Percentiles rank a stretch among this genome's conserved stretches.
Evolutionary conservation across 2,888 invertebrate genomes (phyloP).

Genomic region (Aspidiotus destructor): DNA sequence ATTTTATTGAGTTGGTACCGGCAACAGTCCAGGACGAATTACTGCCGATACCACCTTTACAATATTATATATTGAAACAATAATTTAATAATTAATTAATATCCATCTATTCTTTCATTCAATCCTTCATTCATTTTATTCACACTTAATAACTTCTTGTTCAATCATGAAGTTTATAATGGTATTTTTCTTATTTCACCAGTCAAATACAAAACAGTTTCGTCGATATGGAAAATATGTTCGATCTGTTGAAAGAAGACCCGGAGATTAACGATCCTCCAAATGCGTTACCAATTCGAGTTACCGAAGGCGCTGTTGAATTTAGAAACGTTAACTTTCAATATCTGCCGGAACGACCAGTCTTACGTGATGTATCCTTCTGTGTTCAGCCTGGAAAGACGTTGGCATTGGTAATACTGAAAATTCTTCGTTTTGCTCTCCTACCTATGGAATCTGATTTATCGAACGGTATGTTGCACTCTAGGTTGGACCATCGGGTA

Average conservation of each 20-base stretch:
- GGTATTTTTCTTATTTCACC: slow-evolving; percentile 35
- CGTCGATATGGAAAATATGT: slow-evolving; percentile 99
- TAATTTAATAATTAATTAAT: too few relatives aligned
- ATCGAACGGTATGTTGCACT: slow-evolving; percentile 31
- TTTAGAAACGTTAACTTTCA: slow-evolving; percentile 84
- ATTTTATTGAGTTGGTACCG: too few relatives aligned
- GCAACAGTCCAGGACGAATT: too few relatives aligned
- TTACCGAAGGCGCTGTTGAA: slow-evolving; percentile 67
- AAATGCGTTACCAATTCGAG: slow-evolving; percentile 60
- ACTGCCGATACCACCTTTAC: too few relatives aligned
- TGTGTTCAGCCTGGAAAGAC: slow-evolving; percentile 74
- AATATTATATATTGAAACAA: too few relatives aligned
- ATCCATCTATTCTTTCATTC: too few relatives aligned
- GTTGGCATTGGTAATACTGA: slow-evolving; percentile 58
- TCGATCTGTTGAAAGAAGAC: slow-evolving; percentile 79
- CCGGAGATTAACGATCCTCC: slow-evolving; percentile 77
- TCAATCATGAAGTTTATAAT: background rate
- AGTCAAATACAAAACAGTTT: slow-evolving; percentile 96
- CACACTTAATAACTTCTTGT: too few relatives aligned
- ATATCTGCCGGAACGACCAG: slow-evolving; percentile 67
- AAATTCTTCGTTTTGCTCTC: background rate
- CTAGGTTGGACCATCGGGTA: slow-evolving; percentile 78
- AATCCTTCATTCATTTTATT: too few relatives aligned
- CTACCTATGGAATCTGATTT: background rate
- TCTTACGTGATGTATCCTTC: slow-evolving; percentile 69